These are phyloP conservation scores for Arvicanthis niloticus DNA, from an alignment of 2,113 vertebrate genomes.

Conservation along the genomic window DNA sequence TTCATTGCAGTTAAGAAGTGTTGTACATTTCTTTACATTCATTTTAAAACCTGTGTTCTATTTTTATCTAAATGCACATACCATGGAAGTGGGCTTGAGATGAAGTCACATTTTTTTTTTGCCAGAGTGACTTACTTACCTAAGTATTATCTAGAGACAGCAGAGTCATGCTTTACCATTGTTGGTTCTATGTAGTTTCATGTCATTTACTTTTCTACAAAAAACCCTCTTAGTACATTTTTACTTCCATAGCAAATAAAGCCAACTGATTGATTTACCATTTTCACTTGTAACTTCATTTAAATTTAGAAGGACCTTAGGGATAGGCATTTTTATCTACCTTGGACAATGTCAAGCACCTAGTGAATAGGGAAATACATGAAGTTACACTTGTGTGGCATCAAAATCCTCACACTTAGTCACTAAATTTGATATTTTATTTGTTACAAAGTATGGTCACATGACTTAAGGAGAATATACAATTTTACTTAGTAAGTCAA, in stretches of 20 bases:
- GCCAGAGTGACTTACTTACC: neutral
- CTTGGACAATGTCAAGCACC: neutral
- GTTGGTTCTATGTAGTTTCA: conserved; percentile 33
- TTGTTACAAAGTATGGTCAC: neutral
- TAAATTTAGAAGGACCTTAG: conserved; percentile 16
- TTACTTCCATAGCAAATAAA: neutral
- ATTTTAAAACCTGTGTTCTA: neutral
- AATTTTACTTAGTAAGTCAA: neutral
- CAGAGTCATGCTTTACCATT: neutral
- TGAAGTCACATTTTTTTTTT: neutral
- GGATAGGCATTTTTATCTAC: neutral
- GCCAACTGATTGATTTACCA: neutral
- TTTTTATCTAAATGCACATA: neutral
- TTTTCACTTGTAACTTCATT: neutral
- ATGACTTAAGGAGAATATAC: neutral
- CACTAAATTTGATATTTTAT: neutral
- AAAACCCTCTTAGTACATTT: neutral
- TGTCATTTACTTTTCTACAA: neutral
- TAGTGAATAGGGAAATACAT: neutral
- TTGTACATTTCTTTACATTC: neutral
- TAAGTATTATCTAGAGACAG: neutral
- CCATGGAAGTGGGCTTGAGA: neutral
- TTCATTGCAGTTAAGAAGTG: neutral
- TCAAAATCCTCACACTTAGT: neutral
- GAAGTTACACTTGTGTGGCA: neutral